phyloP scores from a whole-genome alignment of 1,140 invertebrate species.

The Eupristina koningsbergeri region DNA sequence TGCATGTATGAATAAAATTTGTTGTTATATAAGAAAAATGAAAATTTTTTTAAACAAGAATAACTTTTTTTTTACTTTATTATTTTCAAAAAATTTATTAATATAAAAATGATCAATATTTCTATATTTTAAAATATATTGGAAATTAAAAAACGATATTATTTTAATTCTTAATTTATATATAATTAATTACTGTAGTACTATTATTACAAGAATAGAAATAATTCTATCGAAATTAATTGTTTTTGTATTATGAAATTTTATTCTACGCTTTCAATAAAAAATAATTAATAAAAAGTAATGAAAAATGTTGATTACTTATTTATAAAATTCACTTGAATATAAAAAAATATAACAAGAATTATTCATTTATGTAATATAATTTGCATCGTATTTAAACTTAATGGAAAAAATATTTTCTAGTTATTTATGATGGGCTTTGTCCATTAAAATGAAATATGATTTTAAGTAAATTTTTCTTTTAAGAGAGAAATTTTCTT shows the following conservation, averaged over 20 bases:
- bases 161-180: no score
- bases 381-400: constrained; percentile 30
- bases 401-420: constrained; percentile 34
- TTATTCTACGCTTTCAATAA: background rate
- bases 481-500: no score
- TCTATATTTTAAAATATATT: no score
- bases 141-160: no score
- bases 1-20: no score
- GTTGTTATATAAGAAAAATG: no score
- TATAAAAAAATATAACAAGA: background rate
- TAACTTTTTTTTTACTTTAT: no score
- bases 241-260: background rate
- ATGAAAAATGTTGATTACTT: background rate
- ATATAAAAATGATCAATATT: no score
- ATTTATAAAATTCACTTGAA: background rate
- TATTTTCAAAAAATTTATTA: no score
- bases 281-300: background rate
- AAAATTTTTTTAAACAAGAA: no score
- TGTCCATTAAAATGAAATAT: constrained; percentile 15
- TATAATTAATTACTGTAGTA: no score
- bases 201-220: background rate
- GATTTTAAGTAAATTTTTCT: constrained; percentile 1
- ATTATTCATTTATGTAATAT: background rate
- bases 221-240: background rate
- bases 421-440: constrained; percentile 15